Evolutionary conservation across 2,113 vertebrate species (phyloP).

Genomic region (Salvelinus fontinalis): DNA sequence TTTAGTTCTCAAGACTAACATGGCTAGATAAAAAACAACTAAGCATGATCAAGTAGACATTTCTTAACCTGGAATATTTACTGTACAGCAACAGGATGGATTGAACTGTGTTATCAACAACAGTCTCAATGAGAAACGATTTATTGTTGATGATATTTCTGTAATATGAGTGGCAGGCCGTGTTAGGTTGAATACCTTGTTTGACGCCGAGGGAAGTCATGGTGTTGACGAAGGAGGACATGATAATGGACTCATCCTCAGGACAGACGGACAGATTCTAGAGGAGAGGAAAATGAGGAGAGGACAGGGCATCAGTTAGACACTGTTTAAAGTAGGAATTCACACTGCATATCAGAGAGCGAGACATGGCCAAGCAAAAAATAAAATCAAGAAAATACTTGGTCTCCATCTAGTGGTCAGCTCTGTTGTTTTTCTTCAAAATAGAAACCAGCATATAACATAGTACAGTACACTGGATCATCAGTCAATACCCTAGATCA

Average conservation of each 20-base stretch:
- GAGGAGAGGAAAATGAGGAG: not conserved
- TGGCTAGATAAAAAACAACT: not conserved
- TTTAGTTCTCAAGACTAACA: not conserved
- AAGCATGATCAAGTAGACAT: no score
- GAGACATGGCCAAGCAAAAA: not conserved
- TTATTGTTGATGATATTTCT: no score
- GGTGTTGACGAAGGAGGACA: conserved; percentile 99
- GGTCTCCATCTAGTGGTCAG: conserved; percentile 50
- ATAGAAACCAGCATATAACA: not conserved
- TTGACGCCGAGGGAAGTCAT: conserved; percentile 98
- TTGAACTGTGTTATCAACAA: no score
- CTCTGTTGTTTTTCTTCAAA: conserved; percentile 43
- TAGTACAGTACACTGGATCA: no score
- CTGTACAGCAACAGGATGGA: no score
- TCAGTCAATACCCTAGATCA: no score
- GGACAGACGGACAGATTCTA: conserved; percentile 98
- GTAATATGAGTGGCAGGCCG: not conserved
- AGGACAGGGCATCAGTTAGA: not conserved
- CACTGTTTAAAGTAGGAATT: not conserved
- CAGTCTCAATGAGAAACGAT: no score
- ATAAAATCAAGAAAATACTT: not conserved
- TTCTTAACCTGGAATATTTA: no score
- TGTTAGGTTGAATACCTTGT: conserved; percentile 80
- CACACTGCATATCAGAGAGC: not conserved
- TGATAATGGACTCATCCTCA: conserved; percentile 98